Percentiles rank a stretch among this genome's conserved stretches.
These are phyloP conservation scores for Drosophila azteca DNA, from an alignment of 1,140 invertebrate species.

Conservation along the genomic window DNA sequence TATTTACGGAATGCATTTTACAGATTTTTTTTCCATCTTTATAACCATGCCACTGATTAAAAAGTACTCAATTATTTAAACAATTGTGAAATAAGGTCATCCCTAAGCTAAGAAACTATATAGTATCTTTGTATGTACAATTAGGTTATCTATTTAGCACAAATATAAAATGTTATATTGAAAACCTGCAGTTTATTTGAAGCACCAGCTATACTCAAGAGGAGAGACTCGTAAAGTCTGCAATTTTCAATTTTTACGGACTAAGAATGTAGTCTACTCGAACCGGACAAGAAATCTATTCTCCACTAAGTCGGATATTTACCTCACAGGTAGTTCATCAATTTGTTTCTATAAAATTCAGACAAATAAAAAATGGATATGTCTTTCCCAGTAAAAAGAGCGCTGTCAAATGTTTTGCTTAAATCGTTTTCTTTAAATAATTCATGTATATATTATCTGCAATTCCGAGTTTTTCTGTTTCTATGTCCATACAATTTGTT, in stretches of 20 bases:
- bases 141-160: constrained; percentile 9
- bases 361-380: no score
- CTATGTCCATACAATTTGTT: no score
- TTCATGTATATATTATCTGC: no score
- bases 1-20: constrained; percentile 32
- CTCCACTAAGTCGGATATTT: no score
- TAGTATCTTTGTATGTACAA: not conserved
- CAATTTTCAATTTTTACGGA: not conserved
- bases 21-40: constrained; percentile 42
- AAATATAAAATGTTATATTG: constrained; percentile 41
- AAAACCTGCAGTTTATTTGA: not conserved
- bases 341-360: no score
- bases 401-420: no score
- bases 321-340: no score
- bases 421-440: no score
- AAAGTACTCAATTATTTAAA: constrained; percentile 53
- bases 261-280: no score
- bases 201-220: not conserved
- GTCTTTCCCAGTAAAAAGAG: no score
- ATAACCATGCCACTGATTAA: constrained; percentile 72
- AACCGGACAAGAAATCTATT: no score
- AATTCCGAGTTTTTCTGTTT: no score
- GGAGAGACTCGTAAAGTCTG: not conserved
- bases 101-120: constrained; percentile 19
- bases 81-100: constrained; percentile 9